Evolutionary conservation across 2,113 vertebrate genomes (phyloP).

Genomic region (Ceyx melanurus): DNA sequence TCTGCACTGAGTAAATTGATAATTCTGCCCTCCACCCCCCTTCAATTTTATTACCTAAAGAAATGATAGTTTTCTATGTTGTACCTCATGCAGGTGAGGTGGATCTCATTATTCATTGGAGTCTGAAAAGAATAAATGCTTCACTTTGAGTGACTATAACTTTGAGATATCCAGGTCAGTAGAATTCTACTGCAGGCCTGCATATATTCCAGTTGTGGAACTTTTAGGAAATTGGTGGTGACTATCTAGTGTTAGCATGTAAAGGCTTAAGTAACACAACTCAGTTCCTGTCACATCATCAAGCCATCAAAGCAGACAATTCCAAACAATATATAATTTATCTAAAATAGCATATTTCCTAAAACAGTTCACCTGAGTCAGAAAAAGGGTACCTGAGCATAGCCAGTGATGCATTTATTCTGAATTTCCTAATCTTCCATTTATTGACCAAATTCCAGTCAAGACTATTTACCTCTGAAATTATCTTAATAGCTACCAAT

Average conservation of each 20-base stretch:
- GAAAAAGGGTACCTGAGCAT: background rate
- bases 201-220: background rate
- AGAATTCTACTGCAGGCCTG: background rate
- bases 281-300: background rate
- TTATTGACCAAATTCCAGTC: background rate
- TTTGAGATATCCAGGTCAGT: background rate
- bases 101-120: background rate
- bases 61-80: background rate
- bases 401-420: constrained; percentile 3
- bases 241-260: background rate
- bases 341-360: background rate
- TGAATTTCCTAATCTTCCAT: background rate
- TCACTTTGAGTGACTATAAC: background rate
- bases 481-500: background rate
- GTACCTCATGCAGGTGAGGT: background rate
- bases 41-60: background rate
- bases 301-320: background rate
- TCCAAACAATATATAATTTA: background rate
- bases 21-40: background rate
- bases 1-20: background rate
- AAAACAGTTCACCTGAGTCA: background rate
- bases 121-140: background rate
- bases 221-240: background rate
- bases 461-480: background rate
- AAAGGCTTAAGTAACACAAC: background rate